Evolutionary conservation across 1,140 invertebrate species (phyloP), one percentile per base, ranked within the genome.

Genomic region (Tenebrio molitor): DNA sequence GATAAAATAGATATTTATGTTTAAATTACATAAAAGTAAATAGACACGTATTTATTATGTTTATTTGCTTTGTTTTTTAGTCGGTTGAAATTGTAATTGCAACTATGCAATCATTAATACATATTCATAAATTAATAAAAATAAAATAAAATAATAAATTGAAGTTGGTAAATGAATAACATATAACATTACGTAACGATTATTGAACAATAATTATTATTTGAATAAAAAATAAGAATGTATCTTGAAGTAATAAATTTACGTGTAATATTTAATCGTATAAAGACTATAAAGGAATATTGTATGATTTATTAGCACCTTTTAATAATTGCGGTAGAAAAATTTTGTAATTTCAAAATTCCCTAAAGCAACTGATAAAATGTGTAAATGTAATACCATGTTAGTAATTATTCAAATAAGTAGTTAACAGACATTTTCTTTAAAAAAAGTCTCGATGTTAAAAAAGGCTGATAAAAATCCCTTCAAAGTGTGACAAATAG

Each of bases 261-360:
- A 29, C 50, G 10, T 29, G 23, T 29, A 15, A 17, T 58, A 58
- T 58, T 58, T 58, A 58, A 58, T 58, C 50, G 12, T 17, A n/a
- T n/a, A n/a, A n/a, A n/a, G n/a, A n/a, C n/a, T n/a, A 58, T 29
- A 29, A 58, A 58, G 10, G 21, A 58, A 29, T 23, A 58, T 29
- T 58, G 50, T 58, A 58, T 58, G 50, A 58, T 58, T 58, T 58
- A 58, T 58, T 58, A 58, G 10, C 50, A 29, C 23, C 21, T 50
- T 50, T 58, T n/a, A 58, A n/a, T 29, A 53, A 58, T 15, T 29
- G 12, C 50, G 15, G 44, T n/a, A 58, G 29, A 53, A 29, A 25
- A 12, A 10, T 10, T 50, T 25, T 58, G 50, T 58, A 58, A 58
- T 58, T 58, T 15, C 50, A 58, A 21, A 58, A 58, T 12, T 29